Percentiles rank a stretch among this genome's conserved stretches.
Evolutionary conservation across 2,797 vertebrate genomes (phyloP).

Genomic region (Galago senegalensis): DNA sequence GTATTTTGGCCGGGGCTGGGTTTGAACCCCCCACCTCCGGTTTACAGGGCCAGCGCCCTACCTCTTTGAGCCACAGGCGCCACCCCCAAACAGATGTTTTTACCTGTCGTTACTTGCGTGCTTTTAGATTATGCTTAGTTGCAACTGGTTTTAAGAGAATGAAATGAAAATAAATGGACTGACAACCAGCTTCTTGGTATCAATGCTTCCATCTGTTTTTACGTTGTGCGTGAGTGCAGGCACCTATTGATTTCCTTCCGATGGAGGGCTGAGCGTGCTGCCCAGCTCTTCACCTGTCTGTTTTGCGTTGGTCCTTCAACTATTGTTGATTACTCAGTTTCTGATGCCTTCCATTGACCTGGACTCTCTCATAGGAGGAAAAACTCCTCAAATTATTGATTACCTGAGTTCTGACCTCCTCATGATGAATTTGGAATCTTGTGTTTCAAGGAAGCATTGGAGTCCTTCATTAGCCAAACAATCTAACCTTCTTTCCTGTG

Average conservation of each 20-base stretch:
- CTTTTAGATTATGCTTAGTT: neutral
- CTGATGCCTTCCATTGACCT: neutral
- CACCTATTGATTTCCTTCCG: conserved; percentile 2
- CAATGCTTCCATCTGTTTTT: neutral
- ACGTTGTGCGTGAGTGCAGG: too few species aligned
- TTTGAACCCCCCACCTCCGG: too few species aligned
- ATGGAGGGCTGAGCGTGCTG: neutral
- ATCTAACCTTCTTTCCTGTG: conserved; percentile 1
- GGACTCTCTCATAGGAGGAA: neutral
- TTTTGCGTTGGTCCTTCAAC: conserved; percentile 3
- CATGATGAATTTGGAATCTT: conserved; percentile 44
- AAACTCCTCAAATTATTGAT: conserved; percentile 38
- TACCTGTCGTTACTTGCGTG: neutral
- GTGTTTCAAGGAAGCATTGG: conserved; percentile 26
- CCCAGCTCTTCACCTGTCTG: neutral
- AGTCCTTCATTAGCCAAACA: conserved; percentile 10
- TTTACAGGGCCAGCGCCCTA: too few species aligned
- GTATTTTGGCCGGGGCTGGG: too few species aligned
- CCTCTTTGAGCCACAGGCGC: too few species aligned
- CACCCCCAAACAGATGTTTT: neutral
- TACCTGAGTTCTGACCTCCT: conserved; percentile 24
- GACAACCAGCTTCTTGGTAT: neutral
- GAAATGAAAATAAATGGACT: conserved; percentile 33
- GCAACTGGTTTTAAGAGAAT: neutral
- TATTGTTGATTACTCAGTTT: neutral